A percentile compares a stretch with the other conserved stretches of the same genome.
Conservation (phyloP, 1,140 invertebrate species). For the Drosophila pruinosa region DNA sequence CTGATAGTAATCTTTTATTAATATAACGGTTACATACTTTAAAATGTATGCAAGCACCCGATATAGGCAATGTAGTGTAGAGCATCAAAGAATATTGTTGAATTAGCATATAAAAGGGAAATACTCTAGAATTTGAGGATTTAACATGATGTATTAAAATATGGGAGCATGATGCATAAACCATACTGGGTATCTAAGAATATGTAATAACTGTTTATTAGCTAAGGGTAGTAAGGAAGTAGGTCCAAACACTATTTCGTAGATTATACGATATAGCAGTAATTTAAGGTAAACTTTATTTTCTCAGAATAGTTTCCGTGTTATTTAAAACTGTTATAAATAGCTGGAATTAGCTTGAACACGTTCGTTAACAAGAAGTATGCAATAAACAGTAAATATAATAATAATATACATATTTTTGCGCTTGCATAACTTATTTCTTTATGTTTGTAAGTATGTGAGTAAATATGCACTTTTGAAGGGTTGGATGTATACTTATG, state of each 20-base stretch:
- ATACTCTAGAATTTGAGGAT: slow-evolving; percentile 7
- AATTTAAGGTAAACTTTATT: slow-evolving; percentile 19
- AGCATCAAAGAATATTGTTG: too few species aligned
- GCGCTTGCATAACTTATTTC: neutral
- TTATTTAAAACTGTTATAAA: slow-evolving; percentile 28
- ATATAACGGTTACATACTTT: neutral
- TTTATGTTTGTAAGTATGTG: slow-evolving; percentile 10
- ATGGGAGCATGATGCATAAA: slow-evolving; percentile 36
- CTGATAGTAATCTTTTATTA: neutral
- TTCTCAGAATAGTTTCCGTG: slow-evolving; percentile 45
- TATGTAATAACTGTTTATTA: neutral
- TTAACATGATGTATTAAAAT: slow-evolving; percentile 55
- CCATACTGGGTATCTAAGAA: slow-evolving; percentile 19
- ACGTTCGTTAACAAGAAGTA: slow-evolving; percentile 41
- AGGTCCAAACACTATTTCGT: slow-evolving; percentile 43
- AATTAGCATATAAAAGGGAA: too few species aligned
- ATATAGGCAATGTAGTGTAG: neutral
- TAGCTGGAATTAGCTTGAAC: slow-evolving; percentile 36
- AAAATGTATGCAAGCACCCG: neutral
- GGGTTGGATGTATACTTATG: slow-evolving; percentile 4
- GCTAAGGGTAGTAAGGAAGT: slow-evolving; percentile 9
- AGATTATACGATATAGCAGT: slow-evolving; percentile 22
- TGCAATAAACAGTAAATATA: slow-evolving; percentile 12
- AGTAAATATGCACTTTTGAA: too few species aligned
- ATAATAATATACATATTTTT: slow-evolving; percentile 10